Percentiles rank a stretch among this genome's conserved stretches.
Conservation (phyloP, 2,113 vertebrate genomes). For the Paracanthobrama guichenoti region DNA sequence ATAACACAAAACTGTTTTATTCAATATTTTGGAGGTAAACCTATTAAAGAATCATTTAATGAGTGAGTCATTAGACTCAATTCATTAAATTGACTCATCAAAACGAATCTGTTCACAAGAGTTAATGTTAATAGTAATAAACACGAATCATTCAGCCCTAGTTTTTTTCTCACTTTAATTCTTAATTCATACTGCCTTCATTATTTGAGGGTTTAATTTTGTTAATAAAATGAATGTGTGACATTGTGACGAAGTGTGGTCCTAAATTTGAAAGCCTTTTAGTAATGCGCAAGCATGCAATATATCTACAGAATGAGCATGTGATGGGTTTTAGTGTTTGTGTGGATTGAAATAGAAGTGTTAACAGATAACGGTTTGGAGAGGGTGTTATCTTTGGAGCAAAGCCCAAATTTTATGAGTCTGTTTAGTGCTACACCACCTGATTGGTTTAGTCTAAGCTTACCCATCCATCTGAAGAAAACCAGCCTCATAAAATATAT, state of each 20-base stretch:
- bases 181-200: not conserved
- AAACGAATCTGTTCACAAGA: not conserved
- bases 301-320: not conserved
- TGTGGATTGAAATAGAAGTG: slow-evolving; percentile 16
- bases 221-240: not conserved
- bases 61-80: not conserved
- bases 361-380: slow-evolving; percentile 17
- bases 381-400: slow-evolving; percentile 39
- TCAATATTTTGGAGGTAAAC: not conserved
- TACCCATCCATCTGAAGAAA: not conserved
- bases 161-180: not conserved
- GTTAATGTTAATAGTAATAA: not conserved
- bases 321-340: slow-evolving; percentile 13
- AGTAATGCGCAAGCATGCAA: not conserved
- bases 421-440: slow-evolving; percentile 18
- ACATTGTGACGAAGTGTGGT: not conserved
- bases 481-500: not conserved
- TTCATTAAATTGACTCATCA: not conserved
- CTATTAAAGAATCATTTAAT: not conserved
- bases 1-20: no score
- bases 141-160: not conserved
- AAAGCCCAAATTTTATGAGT: slow-evolving; percentile 24
- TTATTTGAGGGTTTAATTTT: not conserved
- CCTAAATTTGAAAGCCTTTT: not conserved
- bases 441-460: not conserved